These are phyloP conservation scores for Colostygia pectinataria DNA, from an alignment of 2,888 invertebrate genomes.

Conservation along the genomic window DNA sequence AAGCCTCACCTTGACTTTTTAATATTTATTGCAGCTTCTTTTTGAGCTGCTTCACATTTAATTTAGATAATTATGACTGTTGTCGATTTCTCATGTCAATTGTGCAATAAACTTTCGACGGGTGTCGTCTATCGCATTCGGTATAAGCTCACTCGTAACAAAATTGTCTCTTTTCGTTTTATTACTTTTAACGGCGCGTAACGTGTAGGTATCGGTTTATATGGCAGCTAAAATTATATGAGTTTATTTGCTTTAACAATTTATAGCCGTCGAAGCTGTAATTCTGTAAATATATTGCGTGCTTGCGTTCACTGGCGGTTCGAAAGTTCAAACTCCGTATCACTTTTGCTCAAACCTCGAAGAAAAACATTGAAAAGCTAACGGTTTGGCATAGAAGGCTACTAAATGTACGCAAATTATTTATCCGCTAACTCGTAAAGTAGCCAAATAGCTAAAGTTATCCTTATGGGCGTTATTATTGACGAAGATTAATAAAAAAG, in stretches of 20 bases:
- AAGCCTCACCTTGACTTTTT: conserved; percentile 16
- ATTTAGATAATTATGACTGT: conserved; percentile 40
- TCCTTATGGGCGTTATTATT: conserved; percentile 19
- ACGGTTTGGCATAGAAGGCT: neutral
- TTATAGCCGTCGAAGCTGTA: conserved; percentile 19
- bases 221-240: conserved; percentile 35
- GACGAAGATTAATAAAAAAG: conserved; percentile 30
- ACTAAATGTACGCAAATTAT: conserved; percentile 6
- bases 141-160: conserved; percentile 48
- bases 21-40: too few relatives aligned
- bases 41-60: too few relatives aligned
- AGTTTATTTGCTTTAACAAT: conserved; percentile 32
- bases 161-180: conserved; percentile 54
- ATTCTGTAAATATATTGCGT: conserved; percentile 11
- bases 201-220: conserved; percentile 35
- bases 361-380: conserved; percentile 4
- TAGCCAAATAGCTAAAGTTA: conserved; percentile 16
- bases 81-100: conserved; percentile 60
- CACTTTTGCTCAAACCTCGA: conserved; percentile 2
- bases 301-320: neutral
- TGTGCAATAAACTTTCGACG: conserved; percentile 56
- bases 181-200: conserved; percentile 47
- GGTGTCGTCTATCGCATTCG: conserved; percentile 49
- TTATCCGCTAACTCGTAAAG: conserved; percentile 5
- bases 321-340: conserved; percentile 1